phyloP scores from a whole-genome alignment of 2,888 invertebrate genomes.

The Zootermopsis nevadensis region DNA sequence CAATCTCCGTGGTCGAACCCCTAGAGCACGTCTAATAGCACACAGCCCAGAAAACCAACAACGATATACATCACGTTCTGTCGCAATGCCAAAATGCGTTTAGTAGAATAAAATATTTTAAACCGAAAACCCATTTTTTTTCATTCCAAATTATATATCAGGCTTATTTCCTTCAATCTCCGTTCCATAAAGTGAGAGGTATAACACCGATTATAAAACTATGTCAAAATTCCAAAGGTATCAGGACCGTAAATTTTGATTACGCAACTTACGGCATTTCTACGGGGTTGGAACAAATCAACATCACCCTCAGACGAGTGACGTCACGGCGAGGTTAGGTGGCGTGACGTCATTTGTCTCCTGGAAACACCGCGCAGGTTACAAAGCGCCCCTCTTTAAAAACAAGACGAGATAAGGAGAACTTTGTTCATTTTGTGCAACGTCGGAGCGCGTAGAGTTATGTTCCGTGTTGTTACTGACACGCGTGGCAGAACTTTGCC shows the following conservation, averaged over 20 bases:
- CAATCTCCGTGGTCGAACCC: too few relatives aligned
- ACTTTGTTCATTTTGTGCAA: slow-evolving; percentile 23
- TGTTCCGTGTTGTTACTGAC: neutral
- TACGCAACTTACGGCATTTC: neutral
- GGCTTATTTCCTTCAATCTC: too few relatives aligned
- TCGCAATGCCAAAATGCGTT: too few relatives aligned
- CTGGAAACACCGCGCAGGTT: neutral
- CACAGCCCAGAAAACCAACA: too few relatives aligned
- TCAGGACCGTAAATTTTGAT: neutral
- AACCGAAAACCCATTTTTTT: too few relatives aligned
- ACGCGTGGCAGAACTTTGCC: neutral
- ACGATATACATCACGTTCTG: too few relatives aligned
- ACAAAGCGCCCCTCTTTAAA: neutral
- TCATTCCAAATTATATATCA: too few relatives aligned
- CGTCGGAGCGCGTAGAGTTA: slow-evolving; percentile 1
- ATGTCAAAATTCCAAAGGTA: too few relatives aligned
- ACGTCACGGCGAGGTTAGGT: neutral
- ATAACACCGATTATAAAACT: too few relatives aligned
- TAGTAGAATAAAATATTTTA: too few relatives aligned
- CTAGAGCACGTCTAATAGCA: too few relatives aligned
- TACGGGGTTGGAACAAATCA: neutral
- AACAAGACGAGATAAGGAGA: neutral
- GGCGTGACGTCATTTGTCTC: slow-evolving; percentile 11
- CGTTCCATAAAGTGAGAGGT: too few relatives aligned
- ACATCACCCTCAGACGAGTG: neutral